Evolutionary conservation across 92 coral and sea anemone species (phyloP).

Genomic region (Phenganax marumi): DNA sequence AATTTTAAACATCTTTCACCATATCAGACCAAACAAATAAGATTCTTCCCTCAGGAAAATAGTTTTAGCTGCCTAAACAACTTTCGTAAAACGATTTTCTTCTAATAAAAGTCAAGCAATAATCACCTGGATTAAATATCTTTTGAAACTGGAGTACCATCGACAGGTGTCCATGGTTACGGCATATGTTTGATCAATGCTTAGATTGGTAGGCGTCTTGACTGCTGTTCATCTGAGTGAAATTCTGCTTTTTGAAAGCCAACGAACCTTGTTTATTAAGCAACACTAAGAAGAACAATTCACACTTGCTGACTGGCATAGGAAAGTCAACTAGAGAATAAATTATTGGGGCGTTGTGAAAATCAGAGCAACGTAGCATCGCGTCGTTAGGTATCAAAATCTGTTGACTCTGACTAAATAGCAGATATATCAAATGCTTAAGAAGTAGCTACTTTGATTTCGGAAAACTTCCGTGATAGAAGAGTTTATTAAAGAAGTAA

Average conservation of each 20-base stretch:
- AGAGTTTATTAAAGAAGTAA: neutral
- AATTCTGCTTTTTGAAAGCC: neutral
- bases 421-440: neutral
- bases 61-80: no score
- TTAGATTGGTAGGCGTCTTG: constrained; percentile 21
- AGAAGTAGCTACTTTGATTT: neutral
- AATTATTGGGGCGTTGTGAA: neutral
- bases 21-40: no score
- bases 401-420: no score
- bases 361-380: neutral
- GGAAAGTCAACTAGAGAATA: neutral
- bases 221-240: neutral
- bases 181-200: constrained; percentile 4
- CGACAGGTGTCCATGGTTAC: constrained; percentile 37
- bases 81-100: no score
- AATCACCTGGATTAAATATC: constrained; percentile 19
- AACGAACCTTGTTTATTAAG: neutral
- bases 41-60: no score
- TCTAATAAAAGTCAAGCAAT: neutral
- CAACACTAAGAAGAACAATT: neutral
- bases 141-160: constrained; percentile 20
- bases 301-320: neutral
- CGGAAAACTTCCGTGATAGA: neutral
- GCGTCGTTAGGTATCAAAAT: no score
- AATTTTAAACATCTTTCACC: no score